Base-by-base conservation (phyloP, 2,797 vertebrate genomes). In the Oreonectes daqikongensis region DNA sequence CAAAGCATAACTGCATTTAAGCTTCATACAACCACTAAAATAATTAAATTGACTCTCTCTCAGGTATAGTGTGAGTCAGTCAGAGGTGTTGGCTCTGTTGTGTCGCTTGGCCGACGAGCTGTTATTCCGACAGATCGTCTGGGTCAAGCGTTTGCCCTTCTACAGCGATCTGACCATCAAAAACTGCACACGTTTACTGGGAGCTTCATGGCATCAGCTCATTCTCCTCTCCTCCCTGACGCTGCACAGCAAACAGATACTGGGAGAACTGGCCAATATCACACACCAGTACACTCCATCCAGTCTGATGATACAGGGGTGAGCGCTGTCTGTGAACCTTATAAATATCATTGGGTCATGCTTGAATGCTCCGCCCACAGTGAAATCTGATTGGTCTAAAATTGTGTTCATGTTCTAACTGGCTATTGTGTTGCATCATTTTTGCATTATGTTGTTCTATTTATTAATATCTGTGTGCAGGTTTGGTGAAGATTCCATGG, bases 71-170 rank as follows among this genome's bases (percentile, higher is more conserved):
- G 97, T 99, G 89, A 98, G 94, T 11, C 98, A 99, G 90, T 95
- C 96, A 80, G 98, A 99, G 93, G 94, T 99, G 57, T 97, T 97
- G 66, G 95, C 97, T 0, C 87, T 99, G 90, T 90, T 99, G 82
- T 99, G 98, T 79, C 96, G 97, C 22, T 92, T 99, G 90, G 98
- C 98, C 0, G 98, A 99, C 0, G 98, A 99, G 89, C 92, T 98
- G 84, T 95, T 99, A 61, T 99, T 98, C 87, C 94, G 97, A 40
- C 98, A 99, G 90, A 99, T 99, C 85, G 94, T 95, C 77, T 99
- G 98, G 98, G 95, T 99, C 86, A 99, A 98, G 93, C 98, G 96
- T 92, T 92, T 99, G 89, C 98, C 97, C 0, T 99, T 99, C 90
- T 99, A 98, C 93, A 95, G 95, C 0, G 96, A 98, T 80, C 95